phyloP scores from a whole-genome alignment of 2,113 vertebrate species.

The Xiphophorus hellerii region DNA sequence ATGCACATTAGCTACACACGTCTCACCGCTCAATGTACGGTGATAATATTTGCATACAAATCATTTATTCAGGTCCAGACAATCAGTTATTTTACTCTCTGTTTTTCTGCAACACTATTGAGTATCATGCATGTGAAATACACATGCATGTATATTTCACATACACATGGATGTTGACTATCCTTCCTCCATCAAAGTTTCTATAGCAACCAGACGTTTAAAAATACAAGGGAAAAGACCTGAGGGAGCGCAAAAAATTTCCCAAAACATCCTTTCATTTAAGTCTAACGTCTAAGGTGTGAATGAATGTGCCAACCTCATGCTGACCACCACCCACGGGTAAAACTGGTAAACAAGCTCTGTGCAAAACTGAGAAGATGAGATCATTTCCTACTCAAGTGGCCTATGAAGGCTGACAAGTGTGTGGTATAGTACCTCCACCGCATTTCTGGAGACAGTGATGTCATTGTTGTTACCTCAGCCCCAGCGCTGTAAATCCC shows the following conservation, averaged over 20 bases:
- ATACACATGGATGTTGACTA: too few species aligned
- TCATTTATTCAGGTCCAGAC: too few species aligned
- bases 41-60: too few species aligned
- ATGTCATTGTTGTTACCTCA: slow-evolving; percentile 76
- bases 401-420: slow-evolving; percentile 68
- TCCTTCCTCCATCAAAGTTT: slow-evolving; percentile 33
- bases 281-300: slow-evolving; percentile 39
- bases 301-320: slow-evolving; percentile 51
- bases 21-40: too few species aligned
- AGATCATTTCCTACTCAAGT: slow-evolving; percentile 72
- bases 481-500: slow-evolving; percentile 67
- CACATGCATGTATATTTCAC: too few species aligned
- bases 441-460: slow-evolving; percentile 71
- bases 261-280: slow-evolving; percentile 21
- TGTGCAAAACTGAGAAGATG: slow-evolving; percentile 62
- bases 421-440: slow-evolving; percentile 69
- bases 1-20: too few species aligned
- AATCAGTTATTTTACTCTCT: neutral
- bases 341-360: slow-evolving; percentile 63
- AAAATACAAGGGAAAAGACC: slow-evolving; percentile 72
- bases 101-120: neutral
- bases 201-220: slow-evolving; percentile 53
- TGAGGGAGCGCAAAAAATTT: slow-evolving; percentile 39
- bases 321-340: slow-evolving; percentile 51
- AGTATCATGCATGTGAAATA: neutral